Evolutionary conservation across 2,113 vertebrate genomes (phyloP).

Genomic region (Pomatorhinus ruficollis): DNA sequence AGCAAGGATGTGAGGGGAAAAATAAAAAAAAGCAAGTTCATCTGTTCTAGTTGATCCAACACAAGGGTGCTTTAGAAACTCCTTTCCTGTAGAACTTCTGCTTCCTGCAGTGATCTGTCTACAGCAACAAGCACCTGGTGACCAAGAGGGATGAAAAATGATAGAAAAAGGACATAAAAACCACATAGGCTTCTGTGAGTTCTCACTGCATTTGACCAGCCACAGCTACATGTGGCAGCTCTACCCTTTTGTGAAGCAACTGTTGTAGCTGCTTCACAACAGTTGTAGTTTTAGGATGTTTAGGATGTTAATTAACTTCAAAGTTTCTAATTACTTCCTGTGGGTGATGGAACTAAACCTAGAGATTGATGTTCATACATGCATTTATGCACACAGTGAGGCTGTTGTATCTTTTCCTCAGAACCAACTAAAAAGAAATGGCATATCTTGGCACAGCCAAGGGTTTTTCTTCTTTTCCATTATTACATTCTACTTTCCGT

Average conservation of each 20-base stretch:
- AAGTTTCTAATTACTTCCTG: background rate
- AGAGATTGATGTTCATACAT: background rate
- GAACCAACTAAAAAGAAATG: background rate
- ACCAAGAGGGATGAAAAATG: background rate
- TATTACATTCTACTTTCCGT: background rate
- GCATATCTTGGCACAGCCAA: background rate
- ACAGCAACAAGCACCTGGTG: background rate
- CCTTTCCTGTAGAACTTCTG: background rate
- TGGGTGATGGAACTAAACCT: background rate
- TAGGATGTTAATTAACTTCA: background rate
- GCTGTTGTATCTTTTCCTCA: background rate
- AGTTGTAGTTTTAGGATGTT: background rate
- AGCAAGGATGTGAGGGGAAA: background rate
- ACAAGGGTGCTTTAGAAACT: background rate
- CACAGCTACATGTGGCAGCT: background rate
- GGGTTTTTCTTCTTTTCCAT: background rate
- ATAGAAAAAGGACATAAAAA: background rate
- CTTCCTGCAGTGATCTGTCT: background rate
- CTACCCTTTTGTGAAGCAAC: background rate
- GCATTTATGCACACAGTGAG: fast-evolving
- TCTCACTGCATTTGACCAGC: background rate
- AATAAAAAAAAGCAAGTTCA: background rate
- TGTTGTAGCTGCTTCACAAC: background rate
- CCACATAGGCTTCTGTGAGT: background rate
- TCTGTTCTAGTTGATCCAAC: background rate